Base-by-base conservation (phyloP, 2,113 vertebrate species). In the Todiramphus saurophagus region DNA sequence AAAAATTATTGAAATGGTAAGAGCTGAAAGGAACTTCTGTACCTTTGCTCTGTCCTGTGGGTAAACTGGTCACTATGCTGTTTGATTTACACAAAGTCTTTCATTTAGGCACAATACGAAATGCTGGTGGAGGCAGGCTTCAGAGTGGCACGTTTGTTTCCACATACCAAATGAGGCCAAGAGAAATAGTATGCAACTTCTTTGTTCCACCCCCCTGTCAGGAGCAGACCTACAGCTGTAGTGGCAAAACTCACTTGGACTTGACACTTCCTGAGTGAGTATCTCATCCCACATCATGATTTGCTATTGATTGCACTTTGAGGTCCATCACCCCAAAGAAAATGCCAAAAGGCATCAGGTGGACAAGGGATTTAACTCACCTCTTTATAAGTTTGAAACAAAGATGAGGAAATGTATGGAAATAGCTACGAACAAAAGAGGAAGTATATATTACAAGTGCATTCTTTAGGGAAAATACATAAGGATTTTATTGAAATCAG, bases 401-500 rank as follows among this genome's bases (percentile, higher is more conserved):
- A 92, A 91, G 30, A 87, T 8, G 5, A 75, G 11, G 33, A 28
- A 83, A 90, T 18, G 2, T 46, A 41, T 41, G 18, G 27, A 87
- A 93, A 88, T 59, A 69, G 28, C 13, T 83, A 23, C 0, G 2
- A 88, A 85, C 19, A 59, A 69, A 89, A 85, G 16, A 62, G n/a
- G 92, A 94, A 88, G 67, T 62, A 5, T 4, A 23, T 25, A 69
- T 66, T 77, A 13, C 4, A 59, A 73, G 4, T 35, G n/a, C 20
- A 59, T 16, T 88, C 8, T 1, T 19, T 70, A 30, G 20, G 43
- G 30, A 85, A 87, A 90, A 83, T 66, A 35, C 24, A 16, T 43
- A 74, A 78, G 20, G 18, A 64, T 86, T 91, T 93, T 86, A 63
- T 28, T 59, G 63, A 89, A 94, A 81, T 25, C 87, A 95, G 77